These are phyloP conservation scores for Hyppa rectilinea DNA, from an alignment of 2,888 invertebrate species.

Conservation along the genomic window DNA sequence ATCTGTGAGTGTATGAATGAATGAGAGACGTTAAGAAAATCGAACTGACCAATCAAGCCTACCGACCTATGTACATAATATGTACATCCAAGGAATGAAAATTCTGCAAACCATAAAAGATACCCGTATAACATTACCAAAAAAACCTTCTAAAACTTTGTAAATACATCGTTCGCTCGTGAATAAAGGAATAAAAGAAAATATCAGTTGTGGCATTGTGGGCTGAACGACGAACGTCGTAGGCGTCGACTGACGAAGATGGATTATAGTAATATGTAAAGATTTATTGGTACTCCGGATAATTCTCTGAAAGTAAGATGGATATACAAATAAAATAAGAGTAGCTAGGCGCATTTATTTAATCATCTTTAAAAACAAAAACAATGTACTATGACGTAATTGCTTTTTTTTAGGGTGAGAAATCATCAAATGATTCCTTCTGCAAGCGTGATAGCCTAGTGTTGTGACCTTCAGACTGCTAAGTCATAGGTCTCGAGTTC, in stretches of 20 bases:
- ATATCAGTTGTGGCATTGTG: slow-evolving; percentile 49
- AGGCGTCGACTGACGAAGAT: slow-evolving; percentile 64
- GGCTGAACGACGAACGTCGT: slow-evolving; percentile 49
- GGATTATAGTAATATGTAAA: slow-evolving; percentile 55
- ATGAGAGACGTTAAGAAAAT: too few relatives aligned
- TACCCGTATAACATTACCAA: neutral
- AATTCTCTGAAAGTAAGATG: slow-evolving; percentile 51
- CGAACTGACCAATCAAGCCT: too few relatives aligned
- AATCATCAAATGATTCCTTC: too few relatives aligned
- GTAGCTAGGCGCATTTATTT: neutral
- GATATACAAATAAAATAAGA: slow-evolving; percentile 22
- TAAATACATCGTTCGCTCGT: slow-evolving; percentile 30
- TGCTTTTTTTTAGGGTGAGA: too few relatives aligned
- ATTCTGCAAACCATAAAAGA: neutral
- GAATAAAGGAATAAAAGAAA: slow-evolving; percentile 51
- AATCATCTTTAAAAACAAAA: neutral
- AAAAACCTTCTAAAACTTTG: slow-evolving; percentile 11
- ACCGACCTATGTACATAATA: too few relatives aligned
- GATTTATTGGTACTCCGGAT: slow-evolving; percentile 59
- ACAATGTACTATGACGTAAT: neutral
- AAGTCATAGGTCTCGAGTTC: too few relatives aligned
- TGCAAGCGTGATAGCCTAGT: too few relatives aligned
- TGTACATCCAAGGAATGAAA: neutral
- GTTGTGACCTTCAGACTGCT: too few relatives aligned
- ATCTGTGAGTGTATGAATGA: too few relatives aligned